Conservation (phyloP, 2,888 invertebrate genomes). For the Endomychus coccineus region DNA sequence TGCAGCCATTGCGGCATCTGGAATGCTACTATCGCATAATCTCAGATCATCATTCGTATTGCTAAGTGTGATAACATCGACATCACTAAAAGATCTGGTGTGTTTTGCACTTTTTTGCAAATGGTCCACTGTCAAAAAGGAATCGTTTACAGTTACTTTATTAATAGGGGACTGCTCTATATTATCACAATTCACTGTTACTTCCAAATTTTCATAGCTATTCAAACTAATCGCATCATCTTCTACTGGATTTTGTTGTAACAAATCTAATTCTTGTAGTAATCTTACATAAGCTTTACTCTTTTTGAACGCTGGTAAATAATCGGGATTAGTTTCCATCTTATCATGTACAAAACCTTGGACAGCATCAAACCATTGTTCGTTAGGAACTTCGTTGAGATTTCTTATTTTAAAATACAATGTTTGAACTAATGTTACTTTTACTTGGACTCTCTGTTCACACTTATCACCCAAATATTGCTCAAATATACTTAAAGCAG, state of each 20-base stretch:
- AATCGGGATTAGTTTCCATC: constrained; percentile 52
- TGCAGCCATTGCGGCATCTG: constrained; percentile 12
- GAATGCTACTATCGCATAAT: constrained; percentile 8
- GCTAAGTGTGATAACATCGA: constrained; percentile 22
- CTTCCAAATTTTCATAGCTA: constrained; percentile 48
- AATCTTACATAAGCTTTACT: constrained; percentile 62
- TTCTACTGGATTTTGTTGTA: constrained; percentile 51
- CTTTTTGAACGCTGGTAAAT: constrained; percentile 58
- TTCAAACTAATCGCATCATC: constrained; percentile 52
- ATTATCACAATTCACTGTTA: constrained; percentile 24
- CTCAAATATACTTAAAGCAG: constrained; percentile 66
- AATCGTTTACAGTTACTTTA: constrained; percentile 14
- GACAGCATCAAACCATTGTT: constrained; percentile 79
- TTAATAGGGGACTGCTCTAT: constrained; percentile 9
- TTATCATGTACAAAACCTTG: constrained; percentile 63
- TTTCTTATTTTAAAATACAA: constrained; percentile 54
- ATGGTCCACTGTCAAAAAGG: constrained; percentile 24
- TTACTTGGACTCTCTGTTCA: constrained; percentile 55
- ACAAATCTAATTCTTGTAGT: constrained; percentile 63
- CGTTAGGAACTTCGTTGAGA: constrained; percentile 53
- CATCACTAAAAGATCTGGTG: constrained; percentile 41
- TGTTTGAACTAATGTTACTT: constrained; percentile 53
- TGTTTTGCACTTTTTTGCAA: constrained; percentile 36
- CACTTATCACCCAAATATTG: constrained; percentile 71
- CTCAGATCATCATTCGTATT: constrained; percentile 15